Evolutionary conservation across 2,113 vertebrate genomes (phyloP).

Genomic region (Pleuronectes platessa): DNA sequence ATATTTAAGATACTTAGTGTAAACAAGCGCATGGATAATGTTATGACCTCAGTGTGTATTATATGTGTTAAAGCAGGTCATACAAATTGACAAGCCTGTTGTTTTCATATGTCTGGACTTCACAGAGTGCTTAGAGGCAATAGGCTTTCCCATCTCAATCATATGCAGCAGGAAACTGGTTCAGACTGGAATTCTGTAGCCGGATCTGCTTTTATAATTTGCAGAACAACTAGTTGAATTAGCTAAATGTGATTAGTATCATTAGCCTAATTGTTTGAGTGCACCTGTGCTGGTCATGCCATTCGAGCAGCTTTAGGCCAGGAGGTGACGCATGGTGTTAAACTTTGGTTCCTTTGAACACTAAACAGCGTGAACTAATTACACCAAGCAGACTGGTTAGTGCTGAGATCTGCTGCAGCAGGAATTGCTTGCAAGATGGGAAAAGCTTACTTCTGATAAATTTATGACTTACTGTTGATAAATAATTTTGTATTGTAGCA

Average conservation of each 20-base stretch:
- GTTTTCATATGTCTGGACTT: neutral
- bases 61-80: neutral
- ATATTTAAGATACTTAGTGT: neutral
- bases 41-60: neutral
- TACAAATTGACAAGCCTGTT: neutral
- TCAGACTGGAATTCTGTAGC: neutral
- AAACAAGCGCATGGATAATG: neutral
- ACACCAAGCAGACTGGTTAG: neutral
- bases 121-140: neutral
- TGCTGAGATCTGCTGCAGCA: neutral
- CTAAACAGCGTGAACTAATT: neutral
- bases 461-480: neutral
- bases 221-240: neutral
- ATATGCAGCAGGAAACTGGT: neutral
- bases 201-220: neutral
- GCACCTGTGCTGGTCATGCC: neutral
- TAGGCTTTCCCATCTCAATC: neutral
- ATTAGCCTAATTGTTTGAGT: slow-evolving; percentile 1
- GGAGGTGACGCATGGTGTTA: neutral
- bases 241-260: neutral
- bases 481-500: neutral
- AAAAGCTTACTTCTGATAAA: neutral
- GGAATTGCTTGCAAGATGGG: neutral
- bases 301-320: neutral
- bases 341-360: neutral